Evolutionary conservation across 1,140 invertebrate species (phyloP).

Genomic region (Teleogryllus occipitalis): DNA sequence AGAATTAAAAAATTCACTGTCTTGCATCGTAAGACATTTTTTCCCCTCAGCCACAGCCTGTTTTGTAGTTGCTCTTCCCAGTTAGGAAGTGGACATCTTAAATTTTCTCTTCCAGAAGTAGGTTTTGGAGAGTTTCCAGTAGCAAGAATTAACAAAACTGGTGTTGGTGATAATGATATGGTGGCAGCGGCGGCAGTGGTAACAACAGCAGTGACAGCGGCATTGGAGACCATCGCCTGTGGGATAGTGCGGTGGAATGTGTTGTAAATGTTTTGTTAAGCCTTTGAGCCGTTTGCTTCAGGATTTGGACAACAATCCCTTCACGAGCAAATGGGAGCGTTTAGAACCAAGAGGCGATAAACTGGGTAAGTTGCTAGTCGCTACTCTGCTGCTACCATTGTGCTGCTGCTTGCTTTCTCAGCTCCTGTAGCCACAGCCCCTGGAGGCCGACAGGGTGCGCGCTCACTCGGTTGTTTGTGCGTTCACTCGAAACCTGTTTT

Average conservation of each 20-base stretch:
- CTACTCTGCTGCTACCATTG: neutral
- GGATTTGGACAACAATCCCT: constrained; percentile 32
- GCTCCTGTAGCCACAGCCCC: too few species aligned
- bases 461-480: too few species aligned
- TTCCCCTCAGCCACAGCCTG: too few species aligned
- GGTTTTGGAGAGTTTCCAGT: too few species aligned
- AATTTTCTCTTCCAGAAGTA: too few species aligned
- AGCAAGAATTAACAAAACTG: neutral
- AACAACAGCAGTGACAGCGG: neutral
- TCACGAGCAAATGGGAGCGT: constrained; percentile 55
- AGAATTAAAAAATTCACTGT: too few species aligned
- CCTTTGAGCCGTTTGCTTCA: constrained; percentile 26
- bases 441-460: too few species aligned
- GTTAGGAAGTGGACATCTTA: too few species aligned
- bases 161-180: neutral
- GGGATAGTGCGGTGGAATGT: neutral
- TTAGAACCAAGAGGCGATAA: constrained; percentile 52
- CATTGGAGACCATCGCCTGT: neutral
- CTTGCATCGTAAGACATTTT: too few species aligned
- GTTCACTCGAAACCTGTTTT: too few species aligned
- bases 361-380: constrained; percentile 45
- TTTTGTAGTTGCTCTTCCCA: too few species aligned
- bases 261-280: constrained; percentile 12
- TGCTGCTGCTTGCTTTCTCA: too few species aligned
- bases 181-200: neutral